These are phyloP conservation scores for Eunapius fragilis DNA, from an alignment of 37 sponge, comb jelly and placozoan genomes.

Conservation along the genomic window DNA sequence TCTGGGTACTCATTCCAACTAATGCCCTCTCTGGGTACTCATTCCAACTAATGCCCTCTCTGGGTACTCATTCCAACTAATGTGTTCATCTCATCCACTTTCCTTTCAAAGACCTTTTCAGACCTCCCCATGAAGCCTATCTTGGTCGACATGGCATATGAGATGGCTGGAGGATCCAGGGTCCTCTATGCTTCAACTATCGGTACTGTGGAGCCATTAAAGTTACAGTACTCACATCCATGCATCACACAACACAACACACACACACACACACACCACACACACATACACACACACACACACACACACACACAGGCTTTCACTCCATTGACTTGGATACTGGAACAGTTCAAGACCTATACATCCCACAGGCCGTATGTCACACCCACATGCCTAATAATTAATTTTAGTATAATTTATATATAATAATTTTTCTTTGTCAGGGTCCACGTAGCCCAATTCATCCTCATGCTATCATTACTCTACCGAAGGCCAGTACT, in stretches of 20 bases:
- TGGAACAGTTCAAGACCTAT: constrained; percentile 77
- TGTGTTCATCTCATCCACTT: background rate
- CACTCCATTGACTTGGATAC: constrained; percentile 96
- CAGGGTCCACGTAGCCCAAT: background rate
- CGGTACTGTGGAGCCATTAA: constrained; percentile 21
- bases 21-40: background rate
- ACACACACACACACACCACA: constrained; percentile 31
- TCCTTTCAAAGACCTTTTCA: constrained; percentile 59
- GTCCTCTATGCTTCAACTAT: constrained; percentile 78
- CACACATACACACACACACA: constrained; percentile 32
- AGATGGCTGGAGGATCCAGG: constrained; percentile 56
- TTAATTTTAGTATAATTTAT: background rate
- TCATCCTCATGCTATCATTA: background rate
- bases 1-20: too few species aligned
- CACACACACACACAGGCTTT: constrained; percentile 73
- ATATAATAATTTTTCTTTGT: background rate
- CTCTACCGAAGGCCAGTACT: constrained; percentile 38
- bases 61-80: background rate
- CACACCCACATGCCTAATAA: background rate
- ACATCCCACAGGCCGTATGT: constrained; percentile 45
- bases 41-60: background rate
- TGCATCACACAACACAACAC: constrained; percentile 22
- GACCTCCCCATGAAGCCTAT: constrained; percentile 71
- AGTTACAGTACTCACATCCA: background rate
- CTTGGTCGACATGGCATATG: constrained; percentile 84